These are phyloP conservation scores for Mus pahari DNA, from an alignment of 2,113 vertebrate species.

Conservation along the genomic window DNA sequence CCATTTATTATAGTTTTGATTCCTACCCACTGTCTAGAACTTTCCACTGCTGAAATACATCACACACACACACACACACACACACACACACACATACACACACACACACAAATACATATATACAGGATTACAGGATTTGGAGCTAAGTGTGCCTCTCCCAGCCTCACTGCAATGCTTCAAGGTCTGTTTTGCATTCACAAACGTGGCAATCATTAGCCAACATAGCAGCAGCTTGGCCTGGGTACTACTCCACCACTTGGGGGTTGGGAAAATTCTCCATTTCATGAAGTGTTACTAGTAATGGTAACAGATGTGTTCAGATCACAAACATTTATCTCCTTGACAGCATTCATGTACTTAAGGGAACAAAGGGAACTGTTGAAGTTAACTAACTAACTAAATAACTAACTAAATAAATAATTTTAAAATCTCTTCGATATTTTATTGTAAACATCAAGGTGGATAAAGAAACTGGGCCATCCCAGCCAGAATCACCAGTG, in stretches of 20 bases:
- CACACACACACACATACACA: too few species aligned
- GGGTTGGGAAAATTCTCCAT: too few species aligned
- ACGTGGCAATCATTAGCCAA: not conserved
- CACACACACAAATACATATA: too few species aligned
- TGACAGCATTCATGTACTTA: not conserved
- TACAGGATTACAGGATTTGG: too few species aligned
- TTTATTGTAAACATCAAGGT: not conserved
- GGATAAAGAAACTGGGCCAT: not conserved
- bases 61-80: too few species aligned
- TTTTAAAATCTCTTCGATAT: not conserved
- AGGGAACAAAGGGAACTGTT: not conserved
- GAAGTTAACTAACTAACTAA: not conserved
- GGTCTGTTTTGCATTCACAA: not conserved
- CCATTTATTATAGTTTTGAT: not conserved
- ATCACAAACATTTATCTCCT: not conserved
- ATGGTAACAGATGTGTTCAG: not conserved
- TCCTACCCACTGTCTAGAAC: not conserved
- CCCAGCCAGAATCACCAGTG: not conserved
- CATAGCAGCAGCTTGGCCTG: not conserved
- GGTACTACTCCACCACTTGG: rapidly evolving
- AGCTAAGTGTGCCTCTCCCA: not conserved
- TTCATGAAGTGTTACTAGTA: not conserved
- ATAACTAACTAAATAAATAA: not conserved
- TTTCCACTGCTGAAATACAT: not conserved
- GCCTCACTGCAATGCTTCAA: not conserved